These are phyloP conservation scores for Aptenodytes patagonicus DNA, from an alignment of 2,113 vertebrate genomes.

Conservation along the genomic window DNA sequence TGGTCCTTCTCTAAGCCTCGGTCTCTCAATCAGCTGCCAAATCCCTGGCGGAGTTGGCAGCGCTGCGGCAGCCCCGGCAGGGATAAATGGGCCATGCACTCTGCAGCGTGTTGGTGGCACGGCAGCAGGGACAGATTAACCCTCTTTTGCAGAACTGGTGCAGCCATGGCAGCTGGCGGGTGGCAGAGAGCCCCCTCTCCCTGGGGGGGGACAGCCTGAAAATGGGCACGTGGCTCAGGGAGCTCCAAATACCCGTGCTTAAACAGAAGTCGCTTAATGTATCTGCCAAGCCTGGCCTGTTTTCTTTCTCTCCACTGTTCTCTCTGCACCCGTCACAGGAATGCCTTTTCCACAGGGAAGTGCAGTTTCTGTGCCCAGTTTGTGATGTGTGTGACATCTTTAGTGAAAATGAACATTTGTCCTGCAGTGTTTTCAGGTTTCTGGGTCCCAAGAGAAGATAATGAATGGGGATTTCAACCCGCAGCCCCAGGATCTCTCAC, in stretches of 20 bases:
- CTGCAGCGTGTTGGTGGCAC: not conserved
- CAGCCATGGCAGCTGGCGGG: not conserved
- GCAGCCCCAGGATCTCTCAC: not conserved
- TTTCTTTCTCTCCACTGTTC: not conserved
- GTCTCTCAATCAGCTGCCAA: not conserved
- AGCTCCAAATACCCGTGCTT: not conserved
- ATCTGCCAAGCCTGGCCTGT: not conserved
- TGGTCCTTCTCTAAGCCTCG: not conserved
- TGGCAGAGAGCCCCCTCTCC: not conserved
- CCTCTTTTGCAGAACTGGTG: not conserved
- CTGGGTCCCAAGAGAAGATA: not conserved
- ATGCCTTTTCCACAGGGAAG: not conserved
- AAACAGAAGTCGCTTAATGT: not conserved
- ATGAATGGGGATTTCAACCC: not conserved
- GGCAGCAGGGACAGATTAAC: constrained; percentile 48
- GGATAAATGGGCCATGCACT: constrained; percentile 51
- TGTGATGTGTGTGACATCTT: not conserved
- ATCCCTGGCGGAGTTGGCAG: not conserved
- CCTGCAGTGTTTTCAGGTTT: not conserved
- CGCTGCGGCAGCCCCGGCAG: not conserved
- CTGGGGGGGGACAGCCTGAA: not conserved
- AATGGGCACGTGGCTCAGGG: not conserved
- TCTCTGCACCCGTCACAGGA: not conserved
- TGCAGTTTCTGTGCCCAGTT: not conserved
- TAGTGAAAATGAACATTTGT: not conserved